These are phyloP conservation scores for Caenorhabditis elegans DNA, from an alignment of 1,140 invertebrate genomes.

Conservation along the genomic window WBcel235 BX284604.4:4112001-4112500, in stretches of 20 bases:
- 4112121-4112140: too few relatives aligned
- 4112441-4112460: not conserved
- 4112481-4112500: too few relatives aligned
- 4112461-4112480: slow-evolving; percentile 18
- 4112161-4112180: too few relatives aligned
- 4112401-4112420: not conserved
- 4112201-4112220: not conserved
- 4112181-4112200: not conserved
- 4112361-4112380: slow-evolving; percentile 10
- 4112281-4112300: not conserved
- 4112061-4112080: too few relatives aligned
- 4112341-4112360: not conserved
- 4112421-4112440: slow-evolving; percentile 2
- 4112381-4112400: not conserved
- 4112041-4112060: too few relatives aligned
- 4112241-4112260: not conserved
- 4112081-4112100: too few relatives aligned
- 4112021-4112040: too few relatives aligned
- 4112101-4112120: too few relatives aligned
- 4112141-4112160: too few relatives aligned
- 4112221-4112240: not conserved
- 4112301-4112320: not conserved
- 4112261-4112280: not conserved
- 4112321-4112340: not conserved
- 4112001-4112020: too few relatives aligned